These are phyloP conservation scores for Masticophis lateralis DNA, from an alignment of 2,797 vertebrate genomes.

Conservation along the genomic window DNA sequence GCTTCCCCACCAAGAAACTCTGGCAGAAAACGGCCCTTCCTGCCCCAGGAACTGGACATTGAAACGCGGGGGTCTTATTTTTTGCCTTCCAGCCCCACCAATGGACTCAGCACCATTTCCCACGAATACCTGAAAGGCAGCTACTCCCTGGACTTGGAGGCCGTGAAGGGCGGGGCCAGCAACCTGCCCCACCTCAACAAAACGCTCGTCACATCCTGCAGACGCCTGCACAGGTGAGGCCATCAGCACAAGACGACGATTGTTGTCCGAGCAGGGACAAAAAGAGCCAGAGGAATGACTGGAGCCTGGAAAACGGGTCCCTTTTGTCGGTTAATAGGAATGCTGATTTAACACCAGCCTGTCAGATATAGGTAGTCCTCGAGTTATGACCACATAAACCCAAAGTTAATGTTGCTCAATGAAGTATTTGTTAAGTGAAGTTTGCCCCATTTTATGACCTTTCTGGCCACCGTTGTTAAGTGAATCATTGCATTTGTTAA, in stretches of 20 bases:
- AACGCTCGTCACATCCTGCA: constrained; percentile 88
- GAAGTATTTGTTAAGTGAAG: not conserved
- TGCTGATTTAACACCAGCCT: not conserved
- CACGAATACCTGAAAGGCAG: constrained; percentile 95
- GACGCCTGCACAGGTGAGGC: constrained; percentile 86
- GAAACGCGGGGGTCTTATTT: not conserved
- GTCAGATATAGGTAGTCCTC: not conserved
- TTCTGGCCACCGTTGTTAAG: not conserved
- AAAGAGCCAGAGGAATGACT: not conserved
- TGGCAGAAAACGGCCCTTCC: rapidly evolving
- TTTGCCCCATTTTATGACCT: not conserved
- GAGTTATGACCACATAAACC: not conserved
- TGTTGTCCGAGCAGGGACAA: not conserved
- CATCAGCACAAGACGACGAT: rapidly evolving
- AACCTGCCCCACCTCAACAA: constrained; percentile 90
- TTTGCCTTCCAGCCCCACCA: constrained; percentile 71
- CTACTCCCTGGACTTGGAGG: constrained; percentile 92
- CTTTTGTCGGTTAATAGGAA: not conserved
- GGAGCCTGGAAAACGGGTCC: not conserved
- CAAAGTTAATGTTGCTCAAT: not conserved
- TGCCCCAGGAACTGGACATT: not conserved
- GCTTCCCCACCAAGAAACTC: not conserved
- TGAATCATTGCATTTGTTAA: not conserved
- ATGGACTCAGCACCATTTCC: constrained; percentile 87
- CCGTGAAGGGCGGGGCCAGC: constrained; percentile 86